A percentile compares a stretch with the other conserved stretches of the same genome.
Conservation (phyloP, 2,888 invertebrate species). For the Eulithis prunata region DNA sequence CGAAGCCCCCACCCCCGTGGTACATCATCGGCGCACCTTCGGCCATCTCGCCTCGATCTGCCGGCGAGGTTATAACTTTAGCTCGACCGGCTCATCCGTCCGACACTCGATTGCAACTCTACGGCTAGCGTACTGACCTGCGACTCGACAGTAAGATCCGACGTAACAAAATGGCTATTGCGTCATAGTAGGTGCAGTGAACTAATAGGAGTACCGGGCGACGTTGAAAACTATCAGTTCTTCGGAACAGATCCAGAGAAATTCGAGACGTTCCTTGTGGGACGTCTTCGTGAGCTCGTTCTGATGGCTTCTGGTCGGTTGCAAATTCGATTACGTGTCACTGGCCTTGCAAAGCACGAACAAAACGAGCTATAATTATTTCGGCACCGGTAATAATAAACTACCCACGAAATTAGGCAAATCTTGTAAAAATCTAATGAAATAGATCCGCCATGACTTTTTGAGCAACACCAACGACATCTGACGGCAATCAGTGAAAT, state of each 20-base stretch:
- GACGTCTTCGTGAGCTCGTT: constrained; percentile 58
- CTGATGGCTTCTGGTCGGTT: constrained; percentile 58
- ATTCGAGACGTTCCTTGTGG: constrained; percentile 73
- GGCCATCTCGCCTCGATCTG: constrained; percentile 66
- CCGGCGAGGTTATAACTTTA: constrained; percentile 45
- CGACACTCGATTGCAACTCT: constrained; percentile 39
- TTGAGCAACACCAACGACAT: constrained; percentile 76
- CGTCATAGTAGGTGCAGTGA: constrained; percentile 73
- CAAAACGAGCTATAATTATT: constrained; percentile 67
- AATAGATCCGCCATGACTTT: constrained; percentile 82
- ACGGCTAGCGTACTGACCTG: constrained; percentile 62
- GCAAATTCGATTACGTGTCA: constrained; percentile 62
- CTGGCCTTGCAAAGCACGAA: constrained; percentile 67
- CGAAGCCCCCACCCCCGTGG: constrained; percentile 66
- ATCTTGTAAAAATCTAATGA: constrained; percentile 72
- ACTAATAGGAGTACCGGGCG: constrained; percentile 62
- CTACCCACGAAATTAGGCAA: constrained; percentile 80
- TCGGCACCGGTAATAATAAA: constrained; percentile 72
- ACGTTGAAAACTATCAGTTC: constrained; percentile 67
- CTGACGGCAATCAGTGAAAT: constrained; percentile 63
- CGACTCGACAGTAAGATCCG: constrained; percentile 57
- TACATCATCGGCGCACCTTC: constrained; percentile 75
- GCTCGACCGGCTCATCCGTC: constrained; percentile 46
- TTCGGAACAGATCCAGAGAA: constrained; percentile 70
- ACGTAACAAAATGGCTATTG: constrained; percentile 65